Base-by-base conservation (phyloP, 2,797 vertebrate species). In the Bryconaethiops microstoma region DNA sequence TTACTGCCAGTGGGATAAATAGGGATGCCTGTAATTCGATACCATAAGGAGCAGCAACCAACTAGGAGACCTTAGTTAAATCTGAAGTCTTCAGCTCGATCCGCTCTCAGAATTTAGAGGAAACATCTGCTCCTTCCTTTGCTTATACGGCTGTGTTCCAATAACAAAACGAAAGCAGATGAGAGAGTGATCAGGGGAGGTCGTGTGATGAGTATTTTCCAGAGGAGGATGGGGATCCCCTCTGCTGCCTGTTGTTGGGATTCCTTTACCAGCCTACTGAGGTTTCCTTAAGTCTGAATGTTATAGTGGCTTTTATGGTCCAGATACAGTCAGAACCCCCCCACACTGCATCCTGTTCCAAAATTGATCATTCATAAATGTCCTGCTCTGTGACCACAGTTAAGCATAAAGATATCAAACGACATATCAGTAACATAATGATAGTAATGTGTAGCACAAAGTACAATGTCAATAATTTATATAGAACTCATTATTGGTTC, bases 81-180 rank as follows among this genome's bases (percentile, higher is more conserved):
- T 12, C 35, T 68, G 14, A 55, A 21, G 23, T 35, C 67, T 45
- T 48, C 65, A 71, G 9, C 40, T 21, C 25, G 3, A 60, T 80
- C 63, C 77, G 45, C 29, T 64, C 40, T 70, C 77, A 64, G 23
- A 21, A 35, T 83, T 80, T 70, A 65, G 40, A 55, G 78, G 82
- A 80, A 83, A 83, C 78, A 80, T 80, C 78, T 83, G 82, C 54
- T 73, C 14, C 29, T 77, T 76, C 68, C 78, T 63, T 59, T 64
- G 62, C 23, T 82, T 2, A 23, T 10, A 50, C 16, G 69, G 71
- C 63, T 45, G 19, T 19, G 25, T 59, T 77, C 68, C 74, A 68
- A 67, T 57, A 72, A 25, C 45, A 64, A 64, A 76, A 50, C 8
- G 7, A 54, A 4, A 57, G 63, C 52, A 68, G 63, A 35, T 39